Percentiles rank a stretch among this genome's conserved stretches.
Conservation (phyloP, 2,888 invertebrate genomes). For the Pimpla rufipes region DNA sequence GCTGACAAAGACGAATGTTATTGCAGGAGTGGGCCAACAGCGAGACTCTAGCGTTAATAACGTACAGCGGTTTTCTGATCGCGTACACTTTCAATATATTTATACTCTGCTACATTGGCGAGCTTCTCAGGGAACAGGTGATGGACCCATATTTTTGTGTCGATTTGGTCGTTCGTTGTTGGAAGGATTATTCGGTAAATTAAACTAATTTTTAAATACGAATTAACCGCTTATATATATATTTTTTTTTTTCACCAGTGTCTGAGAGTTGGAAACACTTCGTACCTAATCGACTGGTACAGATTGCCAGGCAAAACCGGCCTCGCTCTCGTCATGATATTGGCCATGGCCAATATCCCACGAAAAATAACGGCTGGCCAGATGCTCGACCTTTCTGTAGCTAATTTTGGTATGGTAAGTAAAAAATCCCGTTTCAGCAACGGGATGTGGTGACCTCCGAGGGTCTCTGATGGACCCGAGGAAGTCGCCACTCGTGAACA, state of each 20-base stretch:
- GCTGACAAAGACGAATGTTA: not conserved
- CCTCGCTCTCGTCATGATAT: slow-evolving; percentile 59
- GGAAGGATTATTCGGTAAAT: not conserved
- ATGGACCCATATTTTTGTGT: not conserved
- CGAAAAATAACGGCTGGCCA: slow-evolving; percentile 69
- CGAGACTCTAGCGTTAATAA: slow-evolving; percentile 48
- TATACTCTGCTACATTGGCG: slow-evolving; percentile 68
- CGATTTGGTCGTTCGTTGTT: too few relatives aligned
- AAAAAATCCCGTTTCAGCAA: too few relatives aligned
- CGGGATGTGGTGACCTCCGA: slow-evolving; percentile 18
- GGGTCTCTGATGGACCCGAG: not conserved
- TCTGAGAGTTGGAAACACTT: slow-evolving; percentile 55
- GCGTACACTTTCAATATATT: slow-evolving; percentile 68
- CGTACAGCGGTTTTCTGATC: slow-evolving; percentile 56
- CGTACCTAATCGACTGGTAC: slow-evolving; percentile 70
- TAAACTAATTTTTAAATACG: not conserved
- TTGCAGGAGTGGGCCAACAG: slow-evolving; percentile 63
- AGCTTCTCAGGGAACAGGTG: slow-evolving; percentile 66
- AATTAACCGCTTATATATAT: not conserved
- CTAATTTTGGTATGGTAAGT: slow-evolving; percentile 66
- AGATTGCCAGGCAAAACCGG: slow-evolving; percentile 61
- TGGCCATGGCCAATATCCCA: slow-evolving; percentile 64
- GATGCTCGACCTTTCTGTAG: slow-evolving; percentile 69
- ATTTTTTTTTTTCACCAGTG: slow-evolving; percentile 52
- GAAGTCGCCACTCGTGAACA: not conserved